phyloP scores from a whole-genome alignment of 2,797 vertebrate genomes.

The Peromyscus attwateri region DNA sequence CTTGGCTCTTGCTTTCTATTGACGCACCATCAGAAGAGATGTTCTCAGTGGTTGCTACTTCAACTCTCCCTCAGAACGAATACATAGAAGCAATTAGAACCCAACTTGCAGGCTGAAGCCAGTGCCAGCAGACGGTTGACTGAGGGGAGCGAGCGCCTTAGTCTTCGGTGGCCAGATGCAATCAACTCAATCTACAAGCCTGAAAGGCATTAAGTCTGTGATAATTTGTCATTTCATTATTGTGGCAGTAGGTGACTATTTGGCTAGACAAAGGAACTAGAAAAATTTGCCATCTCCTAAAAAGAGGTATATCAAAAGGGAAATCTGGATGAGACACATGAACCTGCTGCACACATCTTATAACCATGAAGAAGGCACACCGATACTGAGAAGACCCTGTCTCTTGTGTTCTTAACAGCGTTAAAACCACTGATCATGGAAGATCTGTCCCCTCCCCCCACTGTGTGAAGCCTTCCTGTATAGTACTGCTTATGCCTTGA shows the following conservation, averaged over 20 bases:
- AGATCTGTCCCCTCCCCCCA: not conserved
- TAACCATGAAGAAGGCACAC: not conserved
- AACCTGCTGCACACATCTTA: not conserved
- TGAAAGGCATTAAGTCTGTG: not conserved
- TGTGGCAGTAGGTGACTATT: conserved; percentile 8
- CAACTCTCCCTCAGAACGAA: not conserved
- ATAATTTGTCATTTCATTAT: conserved; percentile 25
- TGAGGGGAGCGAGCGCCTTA: not conserved
- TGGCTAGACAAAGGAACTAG: not conserved
- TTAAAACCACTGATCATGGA: not conserved
- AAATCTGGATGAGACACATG: not conserved
- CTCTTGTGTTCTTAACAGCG: not conserved
- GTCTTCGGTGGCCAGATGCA: not conserved
- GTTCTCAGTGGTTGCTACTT: not conserved
- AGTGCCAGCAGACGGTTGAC: not conserved
- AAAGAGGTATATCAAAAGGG: not conserved
- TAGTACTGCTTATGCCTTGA: not conserved
- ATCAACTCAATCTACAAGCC: not conserved
- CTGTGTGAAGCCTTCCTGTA: not conserved
- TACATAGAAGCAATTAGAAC: not conserved
- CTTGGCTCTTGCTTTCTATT: not conserved
- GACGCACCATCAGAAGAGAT: not conserved
- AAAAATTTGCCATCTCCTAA: conserved; percentile 27
- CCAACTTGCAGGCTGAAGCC: not conserved
- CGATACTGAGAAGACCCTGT: not conserved